Evolutionary conservation across 2,797 vertebrate species (phyloP), one percentile per base, ranked within the genome.

Genomic region (Crypturellus tataupa): DNA sequence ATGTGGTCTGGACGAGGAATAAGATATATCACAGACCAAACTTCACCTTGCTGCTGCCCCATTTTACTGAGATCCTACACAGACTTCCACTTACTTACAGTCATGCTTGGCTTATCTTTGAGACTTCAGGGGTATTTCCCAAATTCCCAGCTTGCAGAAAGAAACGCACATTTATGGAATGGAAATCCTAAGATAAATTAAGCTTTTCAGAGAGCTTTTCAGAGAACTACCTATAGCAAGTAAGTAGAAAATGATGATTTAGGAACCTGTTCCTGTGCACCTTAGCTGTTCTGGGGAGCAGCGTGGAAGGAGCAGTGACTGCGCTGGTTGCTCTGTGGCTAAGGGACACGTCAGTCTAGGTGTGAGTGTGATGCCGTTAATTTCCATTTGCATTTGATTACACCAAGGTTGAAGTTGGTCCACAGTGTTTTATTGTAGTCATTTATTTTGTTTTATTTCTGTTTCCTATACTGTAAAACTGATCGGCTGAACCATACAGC

Each of bases 401-500:
- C 14, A 59, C 35, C 40, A n/a, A 68, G 64, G 12, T 44, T 78
- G 71, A 90, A 90, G 81, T 18, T 63, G 69, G 33, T 42, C 64
- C 56, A 3, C 19, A 23, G 40, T 71, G 35, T 72, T 96, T 96
- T 90, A 71, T 44, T 83, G 55, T 80, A 56, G 56, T 76, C n/a
- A 16, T 93, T 89, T 65, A 80, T 87, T 90, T 82, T 39, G 65
- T 95, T 93, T 85, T 40, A 35, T 91, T 94, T 90, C 78, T 69
- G 49, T 63, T 89, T 93, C 60, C 58, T 89, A 19, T 87, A 75
- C 37, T 62, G 47, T 91, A 76, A 53, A 80, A 31, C 78, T 91
- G 88, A 95, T 62, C 79, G 72, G 62, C 39, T 92, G 91, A 88
- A 85, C 71, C 62, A 10, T 77, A 33, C 40, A 77, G 39, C 27